Evolutionary conservation across 2,888 invertebrate genomes (phyloP), one percentile per base, ranked within the genome.

Genomic region (Thumatha senex): DNA sequence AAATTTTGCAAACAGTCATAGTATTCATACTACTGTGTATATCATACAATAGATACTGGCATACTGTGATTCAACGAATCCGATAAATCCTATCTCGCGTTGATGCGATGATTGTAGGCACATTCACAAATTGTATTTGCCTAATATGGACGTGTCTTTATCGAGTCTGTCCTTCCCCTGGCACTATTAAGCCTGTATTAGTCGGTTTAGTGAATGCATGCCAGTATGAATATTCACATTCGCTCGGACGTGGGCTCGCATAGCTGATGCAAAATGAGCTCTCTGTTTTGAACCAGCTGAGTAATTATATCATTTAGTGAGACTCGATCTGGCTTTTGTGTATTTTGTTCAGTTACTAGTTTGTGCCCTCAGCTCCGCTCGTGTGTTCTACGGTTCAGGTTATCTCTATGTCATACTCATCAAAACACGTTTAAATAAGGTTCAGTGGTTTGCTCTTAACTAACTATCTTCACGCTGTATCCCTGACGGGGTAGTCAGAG

Each of bases 191-290:
- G 64, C 59, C 53, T 50, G 49, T 52, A 53, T 64, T 58, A 52
- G 45, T 15, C 38, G 43, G 46, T 39, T 52, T 47, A 63, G 63
- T 63, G 52, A 3, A 57, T 56, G 60, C 56, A 56, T 53, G 56
- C 57, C 40, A 46, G 46, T 56, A 72, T 74, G 73, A 73, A 75
- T 75, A 75, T 76, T 75, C 74, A 76, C 56, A 39, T 55, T 10
- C 24, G 51, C 44, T 56, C 48, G 63, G 62, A 63, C 76, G 73
- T 74, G 75, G 68, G 51, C 67, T 63, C 64, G 74, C 74, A 74
- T 75, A 74, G 63, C 55, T 65, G 48, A 51, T 51, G 56, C 58
- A 50, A 59, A 64, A 61, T 66, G 54, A 60, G 51, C 56, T 54
- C 46, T 40, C 50, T 36, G 40, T 40, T 62, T 56, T 61, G 43